Evolutionary conservation across 1,140 invertebrate genomes (phyloP).

Genomic region (Manduca sexta): DNA sequence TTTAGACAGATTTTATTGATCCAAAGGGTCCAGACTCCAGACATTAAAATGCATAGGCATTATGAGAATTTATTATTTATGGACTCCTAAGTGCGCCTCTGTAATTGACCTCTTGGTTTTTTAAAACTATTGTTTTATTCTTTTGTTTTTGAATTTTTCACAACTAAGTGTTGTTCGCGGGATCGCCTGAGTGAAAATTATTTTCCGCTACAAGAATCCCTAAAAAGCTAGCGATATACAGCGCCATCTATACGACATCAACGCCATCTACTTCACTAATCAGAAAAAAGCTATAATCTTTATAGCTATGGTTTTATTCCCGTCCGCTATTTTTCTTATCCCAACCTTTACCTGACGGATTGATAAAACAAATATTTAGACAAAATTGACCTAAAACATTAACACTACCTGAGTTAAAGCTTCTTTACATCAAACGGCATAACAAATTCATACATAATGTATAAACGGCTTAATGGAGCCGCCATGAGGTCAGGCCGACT

Average conservation of each 20-base stretch:
- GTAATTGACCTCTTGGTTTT: no score
- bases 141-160: no score
- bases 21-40: no score
- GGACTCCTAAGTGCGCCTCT: background rate
- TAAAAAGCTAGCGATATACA: no score
- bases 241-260: no score
- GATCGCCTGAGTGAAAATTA: no score
- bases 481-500: slow-evolving; percentile 66
- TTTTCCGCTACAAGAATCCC: no score
- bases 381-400: slow-evolving; percentile 57
- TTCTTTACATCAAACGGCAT: slow-evolving; percentile 72
- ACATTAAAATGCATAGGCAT: background rate
- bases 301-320: no score
- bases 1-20: no score
- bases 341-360: slow-evolving; percentile 1
- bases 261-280: no score
- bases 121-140: background rate
- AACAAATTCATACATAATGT: slow-evolving; percentile 73
- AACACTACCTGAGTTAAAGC: slow-evolving; percentile 67
- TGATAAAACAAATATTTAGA: slow-evolving; percentile 12
- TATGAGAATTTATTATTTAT: background rate
- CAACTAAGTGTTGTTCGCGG: no score
- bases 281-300: no score
- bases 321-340: background rate
- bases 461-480: slow-evolving; percentile 71